phyloP scores from a whole-genome alignment of 2,113 vertebrate genomes.

The Ivindomyrus marchei region DNA sequence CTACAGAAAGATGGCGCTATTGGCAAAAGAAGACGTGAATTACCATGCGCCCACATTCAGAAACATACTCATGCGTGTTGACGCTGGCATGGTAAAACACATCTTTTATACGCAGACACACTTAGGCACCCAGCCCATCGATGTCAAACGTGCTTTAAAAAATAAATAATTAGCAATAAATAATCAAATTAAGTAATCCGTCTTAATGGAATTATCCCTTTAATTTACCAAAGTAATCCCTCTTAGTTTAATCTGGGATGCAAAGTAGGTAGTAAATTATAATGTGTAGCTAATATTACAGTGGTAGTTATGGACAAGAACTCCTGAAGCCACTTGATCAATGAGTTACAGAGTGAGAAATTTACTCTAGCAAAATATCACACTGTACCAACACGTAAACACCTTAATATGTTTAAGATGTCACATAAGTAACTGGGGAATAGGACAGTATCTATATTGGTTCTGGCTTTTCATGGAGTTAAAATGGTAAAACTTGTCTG shows the following conservation, averaged over 20 bases:
- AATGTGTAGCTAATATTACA: background rate
- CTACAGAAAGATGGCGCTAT: conserved; percentile 1
- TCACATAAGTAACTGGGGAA: background rate
- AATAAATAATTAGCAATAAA: background rate
- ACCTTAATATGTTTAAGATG: background rate
- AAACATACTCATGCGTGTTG: background rate
- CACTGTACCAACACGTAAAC: background rate
- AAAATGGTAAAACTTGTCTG: background rate
- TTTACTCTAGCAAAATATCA: background rate
- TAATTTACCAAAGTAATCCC: conserved; percentile 1
- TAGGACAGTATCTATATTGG: background rate
- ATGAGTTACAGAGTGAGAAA: background rate
- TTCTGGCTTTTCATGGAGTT: background rate
- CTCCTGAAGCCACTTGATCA: background rate
- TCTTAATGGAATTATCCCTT: background rate
- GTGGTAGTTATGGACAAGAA: background rate
- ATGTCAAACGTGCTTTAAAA: background rate
- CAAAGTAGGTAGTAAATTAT: background rate
- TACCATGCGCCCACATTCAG: background rate
- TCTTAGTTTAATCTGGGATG: background rate
- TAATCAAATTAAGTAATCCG: background rate
- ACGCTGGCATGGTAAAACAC: background rate
- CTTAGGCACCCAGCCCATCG: background rate
- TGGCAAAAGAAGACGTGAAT: background rate
- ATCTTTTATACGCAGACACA: background rate